Percentiles rank a stretch among this genome's conserved stretches.
phyloP scores from a whole-genome alignment of 2,888 invertebrate genomes.

The Trissoscelio sp. region DNA sequence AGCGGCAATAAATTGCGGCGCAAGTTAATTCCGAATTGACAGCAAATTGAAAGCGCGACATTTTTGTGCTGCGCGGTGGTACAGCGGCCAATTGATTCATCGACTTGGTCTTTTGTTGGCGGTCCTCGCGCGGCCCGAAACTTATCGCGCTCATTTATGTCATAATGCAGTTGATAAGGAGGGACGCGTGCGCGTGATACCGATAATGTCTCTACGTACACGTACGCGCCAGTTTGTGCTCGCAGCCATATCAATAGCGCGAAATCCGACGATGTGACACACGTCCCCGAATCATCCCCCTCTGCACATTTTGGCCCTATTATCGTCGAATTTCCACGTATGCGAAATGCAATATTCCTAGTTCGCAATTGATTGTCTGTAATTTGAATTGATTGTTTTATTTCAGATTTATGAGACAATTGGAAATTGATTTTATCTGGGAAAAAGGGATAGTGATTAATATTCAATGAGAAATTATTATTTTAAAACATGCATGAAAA shows the following conservation, averaged over 20 bases:
- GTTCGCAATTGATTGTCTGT: no score
- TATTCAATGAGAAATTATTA: no score
- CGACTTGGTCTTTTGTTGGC: constrained; percentile 10
- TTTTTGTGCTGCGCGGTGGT: neutral
- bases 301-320: constrained; percentile 23
- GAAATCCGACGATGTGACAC: constrained; percentile 39
- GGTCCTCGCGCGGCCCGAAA: neutral
- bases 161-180: constrained; percentile 38
- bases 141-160: constrained; percentile 25
- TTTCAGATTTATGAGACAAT: no score
- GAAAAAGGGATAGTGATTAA: no score
- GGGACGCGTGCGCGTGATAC: constrained; percentile 37
- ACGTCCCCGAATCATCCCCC: constrained; percentile 34
- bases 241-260: constrained; percentile 40
- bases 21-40: constrained; percentile 35
- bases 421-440: no score
- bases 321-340: constrained; percentile 32
- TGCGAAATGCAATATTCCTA: constrained; percentile 14
- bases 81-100: constrained; percentile 14
- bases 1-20: constrained; percentile 31
- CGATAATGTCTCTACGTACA: constrained; percentile 33
- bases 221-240: neutral
- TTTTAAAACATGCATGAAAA: no score
- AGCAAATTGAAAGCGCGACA: constrained; percentile 27
- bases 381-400: no score